Conservation (phyloP, 2,797 vertebrate genomes). For the Etheostoma perlongum region DNA sequence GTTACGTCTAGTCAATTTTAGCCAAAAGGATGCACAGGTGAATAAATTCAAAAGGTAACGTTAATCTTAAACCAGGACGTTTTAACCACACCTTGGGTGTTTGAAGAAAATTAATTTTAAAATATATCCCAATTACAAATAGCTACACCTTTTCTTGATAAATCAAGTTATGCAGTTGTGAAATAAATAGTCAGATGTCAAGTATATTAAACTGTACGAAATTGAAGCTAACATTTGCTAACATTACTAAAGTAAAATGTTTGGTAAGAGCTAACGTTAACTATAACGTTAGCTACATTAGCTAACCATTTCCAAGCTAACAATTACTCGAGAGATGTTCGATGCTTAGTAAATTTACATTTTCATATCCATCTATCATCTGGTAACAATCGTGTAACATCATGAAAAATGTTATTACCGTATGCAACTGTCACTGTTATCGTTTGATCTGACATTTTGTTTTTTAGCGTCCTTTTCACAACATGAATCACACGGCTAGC, state of each 20-base stretch:
- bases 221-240: neutral
- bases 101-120: neutral
- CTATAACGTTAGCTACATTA: conserved; percentile 13
- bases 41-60: neutral
- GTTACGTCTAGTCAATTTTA: neutral
- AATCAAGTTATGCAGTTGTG: neutral
- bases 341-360: neutral
- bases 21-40: neutral
- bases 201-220: neutral
- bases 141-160: neutral
- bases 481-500: conserved; percentile 34
- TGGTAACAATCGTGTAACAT: neutral
- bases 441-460: conserved; percentile 80
- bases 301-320: conserved; percentile 23
- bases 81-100: neutral
- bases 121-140: neutral
- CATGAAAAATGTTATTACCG: conserved; percentile 72
- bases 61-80: neutral
- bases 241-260: neutral
- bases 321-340: neutral
- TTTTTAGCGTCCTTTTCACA: conserved; percentile 29
- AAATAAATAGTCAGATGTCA: neutral
- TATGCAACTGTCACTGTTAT: conserved; percentile 85
- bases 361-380: neutral
- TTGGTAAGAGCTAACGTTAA: conserved; percentile 5